Base-by-base conservation (phyloP, 2,888 invertebrate species). In the Plebejus argus region DNA sequence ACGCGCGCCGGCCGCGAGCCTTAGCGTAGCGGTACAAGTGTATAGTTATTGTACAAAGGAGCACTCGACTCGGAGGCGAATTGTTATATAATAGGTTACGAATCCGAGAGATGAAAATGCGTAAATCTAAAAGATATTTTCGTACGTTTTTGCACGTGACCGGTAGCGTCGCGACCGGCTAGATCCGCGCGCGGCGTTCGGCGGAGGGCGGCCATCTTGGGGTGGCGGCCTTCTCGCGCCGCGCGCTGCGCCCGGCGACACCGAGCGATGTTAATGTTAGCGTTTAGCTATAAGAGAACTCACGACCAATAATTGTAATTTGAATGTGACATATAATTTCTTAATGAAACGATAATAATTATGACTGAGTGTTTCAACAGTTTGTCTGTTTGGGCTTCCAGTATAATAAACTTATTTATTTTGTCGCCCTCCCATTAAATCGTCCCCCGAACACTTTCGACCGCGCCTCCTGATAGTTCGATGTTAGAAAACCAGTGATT, bases 281-380 rank as follows among this genome's bases (percentile, higher is more conserved):
- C 90, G 89, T 89, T 66, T 87, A 86, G 87, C 86, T 86, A 86
- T 91, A 92, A 91, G 90, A 84, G 83, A 89, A 91, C 87, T 91
- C 92, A 93, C 92, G 93, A 94, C 93, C 93, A 94, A 94, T 94
- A 93, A 91, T 89, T 93, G 91, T 93, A 93, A 93, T 90, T 87
- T 87, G 87, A 87, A 89, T 88, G 88, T 90, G 89, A 87, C 89
- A 89, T 86, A 88, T 89, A 88, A 90, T 91, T 92, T 91, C 89
- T 90, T 92, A 92, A 91, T 91, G 89, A 91, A 89, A 88, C 88
- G 89, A 90, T 91, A 90, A 90, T 92, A 90, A 92, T 89, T 82
- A 88, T 87, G 93, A 93, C 93, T 93, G 92, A 92, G 86, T 88
- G 91, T 91, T 90, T 88, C 87, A 88, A 90, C 90, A 89, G 91